phyloP scores from a whole-genome alignment of 2,888 invertebrate species.

The Sesia bembeciformis region DNA sequence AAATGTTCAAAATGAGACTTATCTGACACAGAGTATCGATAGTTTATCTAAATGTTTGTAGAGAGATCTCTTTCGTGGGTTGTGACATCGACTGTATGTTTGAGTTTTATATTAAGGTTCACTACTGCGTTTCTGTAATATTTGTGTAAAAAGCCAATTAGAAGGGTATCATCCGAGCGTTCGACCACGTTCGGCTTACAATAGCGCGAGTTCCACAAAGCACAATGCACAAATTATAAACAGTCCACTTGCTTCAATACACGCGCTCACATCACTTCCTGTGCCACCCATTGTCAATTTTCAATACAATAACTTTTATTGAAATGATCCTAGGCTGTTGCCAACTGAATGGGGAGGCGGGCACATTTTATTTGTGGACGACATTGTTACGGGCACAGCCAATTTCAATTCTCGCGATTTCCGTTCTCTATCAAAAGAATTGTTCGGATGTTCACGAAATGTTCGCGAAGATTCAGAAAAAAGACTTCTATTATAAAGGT shows the following conservation, averaged over 20 bases:
- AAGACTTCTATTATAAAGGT: constrained; percentile 6
- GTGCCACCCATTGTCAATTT: constrained; percentile 62
- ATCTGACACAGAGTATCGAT: too few relatives aligned
- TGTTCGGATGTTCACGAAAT: constrained; percentile 39
- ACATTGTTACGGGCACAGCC: constrained; percentile 52
- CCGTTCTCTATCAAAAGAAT: constrained; percentile 55
- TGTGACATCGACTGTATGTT: too few relatives aligned
- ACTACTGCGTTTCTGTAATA: not conserved
- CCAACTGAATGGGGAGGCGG: constrained; percentile 39
- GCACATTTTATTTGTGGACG: constrained; percentile 53
- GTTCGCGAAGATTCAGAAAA: constrained; percentile 36
- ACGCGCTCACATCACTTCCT: constrained; percentile 66
- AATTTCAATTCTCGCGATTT: constrained; percentile 58
- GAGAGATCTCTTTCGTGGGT: too few relatives aligned
- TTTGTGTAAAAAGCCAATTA: constrained; percentile 59
- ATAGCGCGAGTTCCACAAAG: constrained; percentile 43
- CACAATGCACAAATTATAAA: constrained; percentile 73
- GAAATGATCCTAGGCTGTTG: constrained; percentile 61
- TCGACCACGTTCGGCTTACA: constrained; percentile 26
- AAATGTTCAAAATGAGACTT: too few relatives aligned
- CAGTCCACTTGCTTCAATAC: constrained; percentile 70
- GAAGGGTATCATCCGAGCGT: constrained; percentile 40
- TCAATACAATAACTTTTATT: constrained; percentile 73
- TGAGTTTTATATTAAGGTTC: too few relatives aligned
- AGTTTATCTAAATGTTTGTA: too few relatives aligned